Conservation (phyloP, 2,113 vertebrate species). For the Coracopsis vasa region DNA sequence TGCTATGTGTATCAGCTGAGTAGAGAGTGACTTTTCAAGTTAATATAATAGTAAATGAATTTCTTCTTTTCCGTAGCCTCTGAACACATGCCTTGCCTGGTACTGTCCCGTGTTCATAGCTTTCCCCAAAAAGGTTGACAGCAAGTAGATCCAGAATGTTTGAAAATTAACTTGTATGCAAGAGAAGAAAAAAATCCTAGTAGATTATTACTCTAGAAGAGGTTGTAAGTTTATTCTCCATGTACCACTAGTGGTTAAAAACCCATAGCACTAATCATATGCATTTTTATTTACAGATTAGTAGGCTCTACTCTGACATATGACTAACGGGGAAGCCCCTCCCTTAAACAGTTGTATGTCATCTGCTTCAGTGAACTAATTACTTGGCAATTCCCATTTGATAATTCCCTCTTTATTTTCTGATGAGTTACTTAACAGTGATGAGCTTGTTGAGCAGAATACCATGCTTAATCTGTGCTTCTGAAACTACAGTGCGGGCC, state of each 20-base stretch:
- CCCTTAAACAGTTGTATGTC: constrained; percentile 76
- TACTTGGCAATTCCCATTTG: constrained; percentile 83
- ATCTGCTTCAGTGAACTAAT: constrained; percentile 82
- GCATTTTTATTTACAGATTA: constrained; percentile 79
- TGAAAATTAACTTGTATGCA: neutral
- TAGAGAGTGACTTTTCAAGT: neutral
- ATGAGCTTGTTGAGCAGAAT: constrained; percentile 74
- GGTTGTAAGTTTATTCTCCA: neutral
- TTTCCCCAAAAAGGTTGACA: neutral
- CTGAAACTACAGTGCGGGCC: constrained; percentile 45
- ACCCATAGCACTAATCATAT: neutral
- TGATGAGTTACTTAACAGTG: constrained; percentile 83
- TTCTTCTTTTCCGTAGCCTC: neutral
- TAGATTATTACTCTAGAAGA: neutral
- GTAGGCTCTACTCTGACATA: constrained; percentile 67
- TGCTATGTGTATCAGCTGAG: neutral
- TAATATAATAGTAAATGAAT: neutral
- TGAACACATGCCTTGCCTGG: neutral
- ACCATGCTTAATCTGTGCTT: constrained; percentile 64
- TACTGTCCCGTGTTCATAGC: neutral
- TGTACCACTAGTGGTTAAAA: constrained; percentile 2
- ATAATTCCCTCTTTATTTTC: constrained; percentile 83
- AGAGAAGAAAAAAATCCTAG: neutral
- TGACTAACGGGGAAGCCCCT: constrained; percentile 72
- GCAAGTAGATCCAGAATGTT: neutral